Conservation (phyloP, 2,113 vertebrate genomes). For the Pelecanus crispus region DNA sequence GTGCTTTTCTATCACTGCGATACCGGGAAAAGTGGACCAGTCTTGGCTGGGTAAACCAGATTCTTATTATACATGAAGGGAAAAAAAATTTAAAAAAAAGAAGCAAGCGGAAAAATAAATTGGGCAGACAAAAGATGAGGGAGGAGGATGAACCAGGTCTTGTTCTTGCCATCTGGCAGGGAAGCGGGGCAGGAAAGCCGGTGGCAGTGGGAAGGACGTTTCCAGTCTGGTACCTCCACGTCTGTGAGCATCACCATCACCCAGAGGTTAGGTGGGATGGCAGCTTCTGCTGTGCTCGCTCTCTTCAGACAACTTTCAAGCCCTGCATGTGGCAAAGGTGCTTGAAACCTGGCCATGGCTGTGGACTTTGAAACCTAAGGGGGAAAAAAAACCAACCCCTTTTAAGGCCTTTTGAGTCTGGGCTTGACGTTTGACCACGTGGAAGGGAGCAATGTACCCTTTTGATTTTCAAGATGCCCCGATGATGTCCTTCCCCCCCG, state of each 20-base stretch:
- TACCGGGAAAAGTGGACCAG: not conserved
- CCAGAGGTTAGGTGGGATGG: not conserved
- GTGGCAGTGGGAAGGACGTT: not conserved
- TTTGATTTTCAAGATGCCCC: not conserved
- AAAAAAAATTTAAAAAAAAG: not conserved
- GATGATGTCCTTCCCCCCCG: not conserved
- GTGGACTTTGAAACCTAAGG: not conserved
- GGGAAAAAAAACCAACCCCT: not conserved
- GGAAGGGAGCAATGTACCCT: not conserved
- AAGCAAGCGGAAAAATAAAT: not conserved
- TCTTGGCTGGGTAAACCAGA: not conserved
- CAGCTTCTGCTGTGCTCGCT: not conserved
- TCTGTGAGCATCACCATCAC: not conserved
- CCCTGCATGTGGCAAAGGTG: not conserved
- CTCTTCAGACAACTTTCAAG: not conserved
- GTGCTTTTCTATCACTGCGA: not conserved
- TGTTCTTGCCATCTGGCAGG: not conserved
- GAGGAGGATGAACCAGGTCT: not conserved
- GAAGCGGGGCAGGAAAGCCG: not conserved
- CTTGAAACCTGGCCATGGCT: not conserved
- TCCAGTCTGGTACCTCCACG: not conserved
- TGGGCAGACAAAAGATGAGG: not conserved
- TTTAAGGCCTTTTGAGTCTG: not conserved
- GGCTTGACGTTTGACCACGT: not conserved
- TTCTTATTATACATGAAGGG: not conserved